Evolutionary conservation across 2,797 vertebrate species (phyloP).

Genomic region (Notamacropus eugenii): DNA sequence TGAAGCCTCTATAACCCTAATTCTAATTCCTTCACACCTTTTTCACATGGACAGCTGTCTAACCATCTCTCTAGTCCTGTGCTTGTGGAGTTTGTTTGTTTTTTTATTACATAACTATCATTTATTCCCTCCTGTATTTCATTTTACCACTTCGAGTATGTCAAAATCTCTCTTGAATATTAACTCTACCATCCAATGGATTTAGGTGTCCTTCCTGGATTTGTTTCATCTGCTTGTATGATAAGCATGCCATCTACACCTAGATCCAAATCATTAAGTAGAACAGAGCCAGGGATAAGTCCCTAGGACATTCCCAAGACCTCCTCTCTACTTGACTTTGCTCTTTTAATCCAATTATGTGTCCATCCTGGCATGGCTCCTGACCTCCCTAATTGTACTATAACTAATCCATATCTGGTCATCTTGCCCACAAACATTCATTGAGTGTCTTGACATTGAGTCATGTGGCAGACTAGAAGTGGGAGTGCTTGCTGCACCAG

Average conservation of each 20-base stretch:
- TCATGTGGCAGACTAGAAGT: neutral
- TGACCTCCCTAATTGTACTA: neutral
- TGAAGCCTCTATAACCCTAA: neutral
- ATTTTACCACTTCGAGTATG: neutral
- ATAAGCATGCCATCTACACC: neutral
- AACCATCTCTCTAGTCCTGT: neutral
- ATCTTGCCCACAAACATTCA: neutral
- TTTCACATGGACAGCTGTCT: neutral
- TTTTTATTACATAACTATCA: slow-evolving; percentile 40
- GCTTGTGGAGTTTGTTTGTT: neutral
- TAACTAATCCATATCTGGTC: neutral
- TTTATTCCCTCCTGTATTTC: neutral
- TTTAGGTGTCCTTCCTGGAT: neutral
- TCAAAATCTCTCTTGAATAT: neutral
- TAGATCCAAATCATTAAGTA: neutral
- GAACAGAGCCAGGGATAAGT: neutral
- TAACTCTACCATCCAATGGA: neutral
- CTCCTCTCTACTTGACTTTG: neutral
- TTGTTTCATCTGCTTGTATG: neutral
- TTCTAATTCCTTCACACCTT: neutral
- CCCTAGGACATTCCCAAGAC: neutral
- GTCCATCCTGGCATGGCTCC: neutral
- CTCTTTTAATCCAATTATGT: neutral
- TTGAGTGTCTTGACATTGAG: neutral
- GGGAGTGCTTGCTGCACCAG: neutral